Percentiles rank a stretch among this genome's conserved stretches.
Conservation (phyloP, 2,888 invertebrate genomes). For the Patella caerulea region DNA sequence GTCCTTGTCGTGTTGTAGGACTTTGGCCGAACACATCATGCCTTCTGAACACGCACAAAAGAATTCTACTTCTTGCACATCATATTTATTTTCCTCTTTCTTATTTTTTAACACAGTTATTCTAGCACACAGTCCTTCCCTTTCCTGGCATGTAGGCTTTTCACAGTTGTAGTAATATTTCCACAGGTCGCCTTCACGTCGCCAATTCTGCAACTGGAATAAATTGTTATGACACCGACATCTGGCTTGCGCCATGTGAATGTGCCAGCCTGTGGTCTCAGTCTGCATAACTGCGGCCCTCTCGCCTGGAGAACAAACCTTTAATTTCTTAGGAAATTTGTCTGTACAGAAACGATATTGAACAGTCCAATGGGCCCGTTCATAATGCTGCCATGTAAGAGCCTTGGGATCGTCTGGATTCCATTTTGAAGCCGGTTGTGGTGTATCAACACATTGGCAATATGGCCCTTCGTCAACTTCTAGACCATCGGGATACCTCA, state of each 20-base stretch:
- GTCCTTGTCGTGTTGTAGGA: constrained; percentile 35
- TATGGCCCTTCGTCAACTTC: not conserved
- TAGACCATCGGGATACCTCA: not conserved
- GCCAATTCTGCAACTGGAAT: constrained; percentile 48
- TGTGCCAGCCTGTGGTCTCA: constrained; percentile 45
- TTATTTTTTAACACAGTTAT: not conserved
- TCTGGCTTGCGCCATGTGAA: constrained; percentile 45
- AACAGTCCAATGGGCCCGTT: constrained; percentile 42
- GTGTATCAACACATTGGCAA: not conserved
- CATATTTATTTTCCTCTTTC: not conserved
- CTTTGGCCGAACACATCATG: constrained; percentile 47
- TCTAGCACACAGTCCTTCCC: not conserved
- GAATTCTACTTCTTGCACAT: constrained; percentile 33
- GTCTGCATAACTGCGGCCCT: constrained; percentile 47
- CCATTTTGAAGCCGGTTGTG: not conserved
- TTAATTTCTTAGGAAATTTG: constrained; percentile 37
- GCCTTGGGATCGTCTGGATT: not conserved
- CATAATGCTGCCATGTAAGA: constrained; percentile 1
- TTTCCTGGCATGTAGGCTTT: constrained; percentile 34
- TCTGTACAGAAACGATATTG: constrained; percentile 50
- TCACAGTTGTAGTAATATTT: constrained; percentile 51
- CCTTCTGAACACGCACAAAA: constrained; percentile 49
- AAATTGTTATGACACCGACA: constrained; percentile 44
- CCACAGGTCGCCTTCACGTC: constrained; percentile 39
- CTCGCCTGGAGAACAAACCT: constrained; percentile 39